Conservation (phyloP, 92 coral and sea anemone genomes). For the Phenganax subtilis region DNA sequence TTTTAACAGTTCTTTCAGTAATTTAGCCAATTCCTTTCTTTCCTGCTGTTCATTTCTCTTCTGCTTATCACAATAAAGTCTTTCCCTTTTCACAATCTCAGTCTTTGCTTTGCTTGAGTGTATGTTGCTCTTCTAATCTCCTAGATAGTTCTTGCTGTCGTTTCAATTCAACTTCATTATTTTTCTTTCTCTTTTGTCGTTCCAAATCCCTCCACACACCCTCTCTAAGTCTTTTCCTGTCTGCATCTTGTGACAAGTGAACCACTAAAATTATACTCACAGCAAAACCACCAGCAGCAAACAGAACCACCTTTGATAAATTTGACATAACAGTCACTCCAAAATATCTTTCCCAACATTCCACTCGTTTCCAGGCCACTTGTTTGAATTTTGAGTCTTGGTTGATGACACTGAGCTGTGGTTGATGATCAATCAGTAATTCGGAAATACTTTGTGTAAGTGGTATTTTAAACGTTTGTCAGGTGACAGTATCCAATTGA, state of each 20-base stretch:
- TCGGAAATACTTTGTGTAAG: no score
- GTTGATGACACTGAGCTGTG: no score
- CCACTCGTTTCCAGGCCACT: background rate
- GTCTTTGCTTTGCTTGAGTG: constrained; percentile 30
- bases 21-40: constrained; percentile 64
- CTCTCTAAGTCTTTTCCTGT: constrained; percentile 72
- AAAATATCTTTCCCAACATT: background rate
- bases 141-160: constrained; percentile 70
- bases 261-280: constrained; percentile 64
- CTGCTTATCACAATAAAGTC: constrained; percentile 3
- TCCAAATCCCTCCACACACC: constrained; percentile 90
- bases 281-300: constrained; percentile 76
- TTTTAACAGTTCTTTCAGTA: constrained; percentile 43
- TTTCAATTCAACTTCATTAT: constrained; percentile 57
- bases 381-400: background rate
- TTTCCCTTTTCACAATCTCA: background rate
- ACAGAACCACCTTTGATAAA: constrained; percentile 70
- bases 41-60: constrained; percentile 59
- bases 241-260: constrained; percentile 77
- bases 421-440: no score
- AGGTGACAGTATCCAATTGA: background rate
- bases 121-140: constrained; percentile 60
- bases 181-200: constrained; percentile 70
- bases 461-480: no score
- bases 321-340: constrained; percentile 53